These are phyloP conservation scores for Meriones unguiculatus DNA, from an alignment of 2,113 vertebrate genomes.

Conservation along the genomic window DNA sequence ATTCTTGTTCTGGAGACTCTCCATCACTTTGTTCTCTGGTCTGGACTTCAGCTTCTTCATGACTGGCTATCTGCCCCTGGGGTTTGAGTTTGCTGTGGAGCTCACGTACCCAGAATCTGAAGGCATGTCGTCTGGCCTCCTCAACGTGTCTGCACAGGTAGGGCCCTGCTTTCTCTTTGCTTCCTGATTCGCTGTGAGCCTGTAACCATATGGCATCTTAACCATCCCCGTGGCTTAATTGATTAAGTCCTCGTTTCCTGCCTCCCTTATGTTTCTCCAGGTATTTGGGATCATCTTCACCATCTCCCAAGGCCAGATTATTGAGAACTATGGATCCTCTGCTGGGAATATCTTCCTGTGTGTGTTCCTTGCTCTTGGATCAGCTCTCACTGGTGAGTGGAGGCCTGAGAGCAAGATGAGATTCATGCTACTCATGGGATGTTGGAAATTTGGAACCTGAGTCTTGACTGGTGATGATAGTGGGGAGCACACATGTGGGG, in stretches of 20 bases:
- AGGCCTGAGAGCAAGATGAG: neutral
- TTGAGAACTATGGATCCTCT: conserved; percentile 90
- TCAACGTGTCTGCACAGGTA: conserved; percentile 97
- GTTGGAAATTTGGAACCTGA: neutral
- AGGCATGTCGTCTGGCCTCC: conserved; percentile 96
- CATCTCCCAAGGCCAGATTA: conserved; percentile 93
- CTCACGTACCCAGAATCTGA: conserved; percentile 97
- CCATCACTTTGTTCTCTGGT: conserved; percentile 16
- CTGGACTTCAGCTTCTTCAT: conserved; percentile 93
- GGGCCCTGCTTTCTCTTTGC: neutral
- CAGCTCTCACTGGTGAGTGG: conserved; percentile 92
- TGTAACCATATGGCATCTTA: neutral
- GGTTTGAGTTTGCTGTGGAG: conserved; percentile 97
- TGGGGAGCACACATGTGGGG: neutral
- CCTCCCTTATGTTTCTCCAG: conserved; percentile 84
- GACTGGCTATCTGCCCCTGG: conserved; percentile 96
- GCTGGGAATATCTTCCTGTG: conserved; percentile 95
- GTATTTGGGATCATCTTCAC: conserved; percentile 98
- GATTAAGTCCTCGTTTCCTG: conserved; percentile 10
- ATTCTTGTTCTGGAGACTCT: neutral
- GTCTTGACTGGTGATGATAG: neutral
- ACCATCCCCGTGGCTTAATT: neutral
- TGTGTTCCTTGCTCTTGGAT: conserved; percentile 91
- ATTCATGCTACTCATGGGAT: neutral
- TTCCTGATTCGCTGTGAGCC: neutral